phyloP scores from a whole-genome alignment of 2,113 vertebrate species.

The Cephalopholis sonnerati region DNA sequence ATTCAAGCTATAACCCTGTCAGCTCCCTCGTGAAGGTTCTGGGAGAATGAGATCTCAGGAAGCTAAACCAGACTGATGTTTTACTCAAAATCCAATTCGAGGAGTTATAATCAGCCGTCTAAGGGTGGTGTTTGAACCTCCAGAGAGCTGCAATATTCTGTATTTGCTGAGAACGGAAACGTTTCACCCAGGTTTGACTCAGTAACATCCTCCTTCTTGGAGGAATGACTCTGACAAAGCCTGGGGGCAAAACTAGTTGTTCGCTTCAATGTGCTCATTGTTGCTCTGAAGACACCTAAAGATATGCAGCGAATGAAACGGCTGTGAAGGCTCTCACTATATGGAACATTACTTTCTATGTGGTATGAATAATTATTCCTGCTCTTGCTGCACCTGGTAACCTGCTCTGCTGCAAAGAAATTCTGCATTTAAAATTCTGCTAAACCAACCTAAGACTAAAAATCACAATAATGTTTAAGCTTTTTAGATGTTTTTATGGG shows the following conservation, averaged over 20 bases:
- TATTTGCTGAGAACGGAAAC: slow-evolving; percentile 34
- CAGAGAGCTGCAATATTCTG: slow-evolving; percentile 42
- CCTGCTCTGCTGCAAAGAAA: slow-evolving; percentile 7
- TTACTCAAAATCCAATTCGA: slow-evolving; percentile 58
- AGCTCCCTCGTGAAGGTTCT: slow-evolving; percentile 21
- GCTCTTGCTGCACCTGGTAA: slow-evolving; percentile 1
- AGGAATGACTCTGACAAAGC: slow-evolving; percentile 52
- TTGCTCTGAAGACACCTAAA: slow-evolving; percentile 52
- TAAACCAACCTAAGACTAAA: slow-evolving; percentile 5
- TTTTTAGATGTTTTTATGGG: neutral
- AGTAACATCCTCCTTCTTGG: slow-evolving; percentile 40
- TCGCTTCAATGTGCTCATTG: slow-evolving; percentile 45
- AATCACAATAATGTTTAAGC: neutral
- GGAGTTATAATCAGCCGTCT: slow-evolving; percentile 45
- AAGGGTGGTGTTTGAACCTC: slow-evolving; percentile 27
- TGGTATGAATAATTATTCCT: slow-evolving; percentile 49
- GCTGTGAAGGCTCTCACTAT: slow-evolving; percentile 34
- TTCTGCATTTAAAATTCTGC: slow-evolving; percentile 4
- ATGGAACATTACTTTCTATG: slow-evolving; percentile 49
- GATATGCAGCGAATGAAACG: slow-evolving; percentile 66
- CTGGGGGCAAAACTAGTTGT: slow-evolving; percentile 38
- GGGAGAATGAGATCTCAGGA: slow-evolving; percentile 21
- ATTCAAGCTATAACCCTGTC: slow-evolving; percentile 28
- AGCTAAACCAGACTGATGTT: slow-evolving; percentile 61
- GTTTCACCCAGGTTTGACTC: slow-evolving; percentile 45